These are phyloP conservation scores for Champsocephalus esox DNA, from an alignment of 2,797 vertebrate species.

Conservation along the genomic window DNA sequence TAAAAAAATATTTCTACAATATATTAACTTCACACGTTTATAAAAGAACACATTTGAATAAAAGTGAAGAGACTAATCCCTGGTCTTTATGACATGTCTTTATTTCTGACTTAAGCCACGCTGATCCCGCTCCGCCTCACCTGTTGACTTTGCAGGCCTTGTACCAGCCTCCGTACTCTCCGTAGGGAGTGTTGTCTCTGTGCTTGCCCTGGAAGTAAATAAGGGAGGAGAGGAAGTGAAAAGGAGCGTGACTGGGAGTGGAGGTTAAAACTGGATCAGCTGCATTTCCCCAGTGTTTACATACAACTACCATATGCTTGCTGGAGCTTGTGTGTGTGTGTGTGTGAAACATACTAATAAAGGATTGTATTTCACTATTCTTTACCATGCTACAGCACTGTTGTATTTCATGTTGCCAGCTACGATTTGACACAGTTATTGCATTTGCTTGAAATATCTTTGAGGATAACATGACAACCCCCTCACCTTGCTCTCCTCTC, in stretches of 20 bases:
- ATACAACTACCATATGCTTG: conserved; percentile 14
- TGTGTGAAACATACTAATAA: background rate
- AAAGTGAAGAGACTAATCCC: background rate
- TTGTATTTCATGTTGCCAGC: background rate
- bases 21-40: background rate
- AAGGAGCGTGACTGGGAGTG: conserved; percentile 20
- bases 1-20: background rate
- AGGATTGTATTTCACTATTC: background rate
- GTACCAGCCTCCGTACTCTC: conserved; percentile 96
- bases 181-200: conserved; percentile 92
- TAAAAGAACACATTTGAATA: background rate
- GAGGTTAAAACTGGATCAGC: conserved; percentile 43
- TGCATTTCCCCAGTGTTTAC: conserved; percentile 58
- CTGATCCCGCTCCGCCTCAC: conserved; percentile 73
- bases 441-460: background rate
- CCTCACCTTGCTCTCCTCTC: conserved; percentile 97
- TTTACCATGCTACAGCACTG: background rate
- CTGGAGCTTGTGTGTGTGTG: background rate
- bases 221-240: conserved; percentile 53
- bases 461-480: background rate
- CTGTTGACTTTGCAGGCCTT: conserved; percentile 97
- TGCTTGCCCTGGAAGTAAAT: conserved; percentile 89
- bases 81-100: background rate
- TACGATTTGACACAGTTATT: background rate
- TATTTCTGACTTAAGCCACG: background rate